Conservation (phyloP, 2,797 vertebrate species). For the Melanotaenia pygmaea region DNA sequence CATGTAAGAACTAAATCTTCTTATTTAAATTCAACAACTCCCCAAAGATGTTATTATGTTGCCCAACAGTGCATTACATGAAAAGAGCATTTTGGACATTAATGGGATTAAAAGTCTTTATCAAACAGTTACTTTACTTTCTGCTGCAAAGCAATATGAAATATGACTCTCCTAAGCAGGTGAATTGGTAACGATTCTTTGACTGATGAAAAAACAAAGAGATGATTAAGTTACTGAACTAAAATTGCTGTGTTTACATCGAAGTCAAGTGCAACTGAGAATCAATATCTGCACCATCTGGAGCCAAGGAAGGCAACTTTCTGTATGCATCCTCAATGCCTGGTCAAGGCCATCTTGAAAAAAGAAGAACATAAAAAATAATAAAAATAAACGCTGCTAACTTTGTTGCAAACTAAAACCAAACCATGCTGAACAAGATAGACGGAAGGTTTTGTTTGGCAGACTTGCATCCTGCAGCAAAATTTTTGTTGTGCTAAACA, state of each 20-base stretch:
- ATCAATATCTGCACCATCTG: not conserved
- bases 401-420: not conserved
- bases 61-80: not conserved
- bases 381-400: not conserved
- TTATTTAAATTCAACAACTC: constrained; percentile 12
- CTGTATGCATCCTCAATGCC: not conserved
- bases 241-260: constrained; percentile 1
- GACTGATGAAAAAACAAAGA: constrained; percentile 18
- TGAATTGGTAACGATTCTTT: constrained; percentile 3
- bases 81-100: constrained; percentile 18
- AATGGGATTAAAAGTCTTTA: constrained; percentile 3
- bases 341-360: no score
- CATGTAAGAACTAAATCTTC: constrained; percentile 1
- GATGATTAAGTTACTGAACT: not conserved
- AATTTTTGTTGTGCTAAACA: not conserved
- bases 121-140: not conserved
- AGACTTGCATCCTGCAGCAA: not conserved
- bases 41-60: constrained; percentile 15
- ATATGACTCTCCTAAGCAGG: constrained; percentile 1
- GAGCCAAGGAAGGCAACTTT: not conserved
- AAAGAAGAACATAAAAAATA: no score
- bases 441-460: no score
- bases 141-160: constrained; percentile 6
- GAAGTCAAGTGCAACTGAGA: not conserved
- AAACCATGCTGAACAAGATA: not conserved